These are phyloP conservation scores for Hypotaenidia okinawae DNA, from an alignment of 2,797 vertebrate genomes.

Conservation along the genomic window DNA sequence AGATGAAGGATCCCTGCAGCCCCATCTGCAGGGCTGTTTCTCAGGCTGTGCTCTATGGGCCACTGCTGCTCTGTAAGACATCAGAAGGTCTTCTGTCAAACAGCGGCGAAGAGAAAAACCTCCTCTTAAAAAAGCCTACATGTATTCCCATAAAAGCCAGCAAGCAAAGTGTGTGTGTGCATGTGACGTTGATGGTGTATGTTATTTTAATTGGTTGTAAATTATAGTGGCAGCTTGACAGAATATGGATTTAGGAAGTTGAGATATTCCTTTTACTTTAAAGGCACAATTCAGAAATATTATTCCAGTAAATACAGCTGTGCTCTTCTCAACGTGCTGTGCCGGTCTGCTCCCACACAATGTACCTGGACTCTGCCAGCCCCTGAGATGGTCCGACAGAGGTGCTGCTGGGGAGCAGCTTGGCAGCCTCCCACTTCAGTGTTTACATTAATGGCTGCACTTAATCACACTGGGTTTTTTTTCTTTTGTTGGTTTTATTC, in stretches of 20 bases:
- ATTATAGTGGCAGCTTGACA: neutral
- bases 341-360: neutral
- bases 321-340: neutral
- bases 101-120: rapidly evolving
- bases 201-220: neutral
- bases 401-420: neutral
- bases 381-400: rapidly evolving
- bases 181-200: neutral
- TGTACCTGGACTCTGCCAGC: rapidly evolving
- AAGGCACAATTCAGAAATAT: neutral
- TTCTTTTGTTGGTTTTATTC: neutral
- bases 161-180: neutral
- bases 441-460: neutral
- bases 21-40: neutral
- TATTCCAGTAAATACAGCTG: neutral
- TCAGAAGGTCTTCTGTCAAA: neutral
- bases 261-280: neutral
- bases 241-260: neutral
- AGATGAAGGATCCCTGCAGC: neutral
- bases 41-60: neutral
- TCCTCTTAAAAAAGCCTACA: neutral
- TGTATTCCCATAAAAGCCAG: neutral
- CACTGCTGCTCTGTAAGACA: neutral
- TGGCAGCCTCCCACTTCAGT: neutral
- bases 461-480: neutral